Evolutionary conservation across 2,113 vertebrate species (phyloP).

Genomic region (Grus americana): DNA sequence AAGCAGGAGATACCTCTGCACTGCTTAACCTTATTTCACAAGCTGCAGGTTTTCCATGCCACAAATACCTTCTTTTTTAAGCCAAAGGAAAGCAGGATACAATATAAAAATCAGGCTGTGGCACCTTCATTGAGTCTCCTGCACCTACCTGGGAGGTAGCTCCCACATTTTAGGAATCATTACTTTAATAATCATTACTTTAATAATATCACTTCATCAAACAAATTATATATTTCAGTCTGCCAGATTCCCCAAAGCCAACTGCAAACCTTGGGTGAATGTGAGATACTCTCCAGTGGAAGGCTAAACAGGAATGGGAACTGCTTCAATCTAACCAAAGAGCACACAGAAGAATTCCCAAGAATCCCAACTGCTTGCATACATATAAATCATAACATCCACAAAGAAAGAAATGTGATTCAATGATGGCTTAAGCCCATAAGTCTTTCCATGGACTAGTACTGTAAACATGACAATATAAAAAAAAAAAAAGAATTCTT

Average conservation of each 20-base stretch:
- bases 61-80: not conserved
- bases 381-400: not conserved
- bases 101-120: not conserved
- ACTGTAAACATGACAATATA: not conserved
- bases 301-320: not conserved
- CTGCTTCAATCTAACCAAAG: not conserved
- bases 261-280: not conserved
- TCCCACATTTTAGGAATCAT: not conserved
- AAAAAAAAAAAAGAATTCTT: not conserved
- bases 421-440: fast-evolving
- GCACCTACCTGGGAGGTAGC: not conserved
- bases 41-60: not conserved
- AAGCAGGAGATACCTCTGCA: not conserved
- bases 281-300: not conserved
- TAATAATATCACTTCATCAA: not conserved
- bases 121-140: not conserved
- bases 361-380: not conserved
- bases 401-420: not conserved
- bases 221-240: not conserved
- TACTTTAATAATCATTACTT: not conserved
- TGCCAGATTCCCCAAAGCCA: not conserved
- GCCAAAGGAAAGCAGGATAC: not conserved
- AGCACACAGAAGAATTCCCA: not conserved
- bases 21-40: not conserved
- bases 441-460: not conserved